These are phyloP conservation scores for Zapornia atra DNA, from an alignment of 2,113 vertebrate genomes.

Conservation along the genomic window DNA sequence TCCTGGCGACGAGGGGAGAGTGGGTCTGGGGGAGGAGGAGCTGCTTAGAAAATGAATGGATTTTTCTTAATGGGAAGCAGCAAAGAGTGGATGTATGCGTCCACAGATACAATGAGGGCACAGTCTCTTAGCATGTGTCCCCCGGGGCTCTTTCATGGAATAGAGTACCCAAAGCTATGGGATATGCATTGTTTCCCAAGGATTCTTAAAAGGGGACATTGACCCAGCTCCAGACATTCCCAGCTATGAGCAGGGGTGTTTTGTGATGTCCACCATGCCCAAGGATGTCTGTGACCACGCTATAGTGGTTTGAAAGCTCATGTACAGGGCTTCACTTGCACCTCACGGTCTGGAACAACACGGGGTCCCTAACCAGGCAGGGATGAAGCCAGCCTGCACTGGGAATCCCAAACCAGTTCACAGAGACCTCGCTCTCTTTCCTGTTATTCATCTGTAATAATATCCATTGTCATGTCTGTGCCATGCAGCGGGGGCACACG, in stretches of 20 bases:
- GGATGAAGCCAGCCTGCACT: background rate
- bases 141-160: background rate
- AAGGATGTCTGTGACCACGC: background rate
- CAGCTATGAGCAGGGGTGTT: background rate
- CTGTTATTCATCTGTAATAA: accelerated
- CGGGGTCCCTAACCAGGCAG: background rate
- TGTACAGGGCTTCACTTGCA: background rate
- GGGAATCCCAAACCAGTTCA: background rate
- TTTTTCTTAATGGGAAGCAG: constrained; percentile 26
- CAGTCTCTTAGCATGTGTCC: background rate
- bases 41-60: constrained; percentile 6
- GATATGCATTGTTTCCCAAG: background rate
- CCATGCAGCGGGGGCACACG: background rate
- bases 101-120: constrained; percentile 29
- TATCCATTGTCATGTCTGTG: background rate
- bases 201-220: constrained; percentile 48
- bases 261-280: background rate
- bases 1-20: background rate
- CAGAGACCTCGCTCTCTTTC: background rate
- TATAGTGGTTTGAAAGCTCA: background rate
- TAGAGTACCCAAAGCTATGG: background rate
- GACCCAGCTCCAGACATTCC: constrained; percentile 11
- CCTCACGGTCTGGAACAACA: background rate
- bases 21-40: background rate
- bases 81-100: background rate